Evolutionary conservation across 2,113 vertebrate genomes (phyloP).

Genomic region (Anhinga anhinga): DNA sequence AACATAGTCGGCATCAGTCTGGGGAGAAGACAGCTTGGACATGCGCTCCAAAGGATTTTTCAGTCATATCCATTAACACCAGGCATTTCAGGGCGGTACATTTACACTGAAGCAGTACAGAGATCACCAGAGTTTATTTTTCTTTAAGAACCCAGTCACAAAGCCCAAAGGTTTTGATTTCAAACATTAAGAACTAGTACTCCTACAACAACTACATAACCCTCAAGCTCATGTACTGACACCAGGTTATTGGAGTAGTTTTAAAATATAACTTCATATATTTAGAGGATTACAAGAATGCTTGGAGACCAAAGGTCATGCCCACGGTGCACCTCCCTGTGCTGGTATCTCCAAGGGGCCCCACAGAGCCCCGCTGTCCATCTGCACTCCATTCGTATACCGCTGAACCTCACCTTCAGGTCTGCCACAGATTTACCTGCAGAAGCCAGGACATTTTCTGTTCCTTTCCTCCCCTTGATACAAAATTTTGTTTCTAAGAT

Average conservation of each 20-base stretch:
- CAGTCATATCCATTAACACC: not conserved
- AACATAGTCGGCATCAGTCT: fast-evolving
- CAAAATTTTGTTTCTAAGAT: not conserved
- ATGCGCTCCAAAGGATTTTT: not conserved
- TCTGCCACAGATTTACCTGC: not conserved
- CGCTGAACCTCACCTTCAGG: not conserved
- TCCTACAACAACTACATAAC: not conserved
- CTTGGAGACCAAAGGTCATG: not conserved
- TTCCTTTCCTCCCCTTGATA: not conserved
- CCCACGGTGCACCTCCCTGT: fast-evolving
- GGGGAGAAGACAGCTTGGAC: not conserved
- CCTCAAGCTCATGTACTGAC: not conserved
- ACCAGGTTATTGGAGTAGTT: not conserved
- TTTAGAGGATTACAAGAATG: not conserved
- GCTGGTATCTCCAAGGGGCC: not conserved
- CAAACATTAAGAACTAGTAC: not conserved
- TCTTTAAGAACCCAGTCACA: not conserved
- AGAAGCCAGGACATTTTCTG: not conserved
- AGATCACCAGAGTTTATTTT: not conserved
- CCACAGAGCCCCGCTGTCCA: not conserved
- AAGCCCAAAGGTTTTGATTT: not conserved
- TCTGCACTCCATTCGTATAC: fast-evolving
- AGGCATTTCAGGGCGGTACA: not conserved
- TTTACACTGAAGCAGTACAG: not conserved
- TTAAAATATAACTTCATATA: not conserved